These are phyloP conservation scores for Thumatha senex DNA, from an alignment of 2,888 invertebrate genomes.

Conservation along the genomic window DNA sequence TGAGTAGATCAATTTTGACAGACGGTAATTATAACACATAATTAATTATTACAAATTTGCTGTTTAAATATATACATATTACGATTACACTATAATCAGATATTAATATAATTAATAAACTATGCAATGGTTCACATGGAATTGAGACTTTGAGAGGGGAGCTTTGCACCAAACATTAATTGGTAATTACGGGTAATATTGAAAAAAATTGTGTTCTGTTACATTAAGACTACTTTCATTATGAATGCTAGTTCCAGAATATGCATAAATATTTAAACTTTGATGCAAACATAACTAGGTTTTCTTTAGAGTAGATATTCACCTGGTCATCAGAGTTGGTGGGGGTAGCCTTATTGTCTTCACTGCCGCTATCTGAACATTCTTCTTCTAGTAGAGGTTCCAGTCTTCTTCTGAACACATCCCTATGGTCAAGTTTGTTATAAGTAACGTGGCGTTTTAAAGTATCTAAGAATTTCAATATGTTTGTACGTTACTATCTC, in stretches of 20 bases:
- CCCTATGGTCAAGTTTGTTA: slow-evolving; percentile 51
- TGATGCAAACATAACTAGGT: slow-evolving; percentile 27
- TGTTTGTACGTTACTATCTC: too few species aligned
- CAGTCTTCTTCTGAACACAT: slow-evolving; percentile 87
- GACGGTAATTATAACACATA: slow-evolving; percentile 10
- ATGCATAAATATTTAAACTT: slow-evolving; percentile 19
- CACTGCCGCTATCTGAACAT: slow-evolving; percentile 85
- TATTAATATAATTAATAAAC: not conserved
- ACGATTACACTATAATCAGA: slow-evolving; percentile 9
- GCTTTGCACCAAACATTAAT: slow-evolving; percentile 34
- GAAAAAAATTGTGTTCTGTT: not conserved
- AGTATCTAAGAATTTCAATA: not conserved
- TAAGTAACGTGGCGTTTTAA: slow-evolving; percentile 12
- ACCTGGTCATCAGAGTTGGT: slow-evolving; percentile 81
- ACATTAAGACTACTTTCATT: not conserved
- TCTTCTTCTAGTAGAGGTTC: slow-evolving; percentile 94
- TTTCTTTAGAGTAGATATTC: slow-evolving; percentile 55
- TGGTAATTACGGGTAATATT: slow-evolving; percentile 2
- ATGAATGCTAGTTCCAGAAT: not conserved
- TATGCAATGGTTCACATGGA: not conserved
- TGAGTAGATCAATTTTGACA: slow-evolving; percentile 31
- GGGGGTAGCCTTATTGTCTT: slow-evolving; percentile 75
- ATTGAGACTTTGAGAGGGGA: too few species aligned
- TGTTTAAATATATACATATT: slow-evolving; percentile 7
- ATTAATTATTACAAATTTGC: slow-evolving; percentile 1